phyloP scores from a whole-genome alignment of 2,888 invertebrate species.

The Tuta absoluta region DNA sequence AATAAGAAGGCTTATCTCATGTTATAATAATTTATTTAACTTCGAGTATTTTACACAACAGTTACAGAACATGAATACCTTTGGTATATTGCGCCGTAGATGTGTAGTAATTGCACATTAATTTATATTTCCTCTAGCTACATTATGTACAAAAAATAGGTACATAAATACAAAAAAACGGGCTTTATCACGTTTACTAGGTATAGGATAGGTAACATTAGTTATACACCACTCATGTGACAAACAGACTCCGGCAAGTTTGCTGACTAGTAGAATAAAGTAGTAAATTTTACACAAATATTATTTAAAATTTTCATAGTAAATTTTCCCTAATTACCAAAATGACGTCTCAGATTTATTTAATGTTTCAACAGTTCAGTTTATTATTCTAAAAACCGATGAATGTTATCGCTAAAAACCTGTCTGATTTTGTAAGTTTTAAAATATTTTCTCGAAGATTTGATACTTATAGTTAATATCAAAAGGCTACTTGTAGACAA shows the following conservation, averaged over 20 bases:
- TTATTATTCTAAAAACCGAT: too few species aligned
- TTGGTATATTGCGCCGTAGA: conserved; percentile 75
- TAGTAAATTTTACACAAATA: neutral
- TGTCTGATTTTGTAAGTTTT: neutral
- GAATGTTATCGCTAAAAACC: too few species aligned
- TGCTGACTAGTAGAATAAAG: neutral
- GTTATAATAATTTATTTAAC: conserved; percentile 68
- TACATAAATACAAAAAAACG: conserved; percentile 67
- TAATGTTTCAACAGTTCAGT: too few species aligned
- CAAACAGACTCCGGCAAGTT: neutral
- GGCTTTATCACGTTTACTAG: conserved; percentile 53
- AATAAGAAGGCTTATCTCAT: conserved; percentile 32
- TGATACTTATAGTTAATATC: neutral
- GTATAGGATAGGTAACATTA: conserved; percentile 62
- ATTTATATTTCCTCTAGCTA: conserved; percentile 72
- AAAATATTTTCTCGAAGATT: neutral
- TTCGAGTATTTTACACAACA: conserved; percentile 76
- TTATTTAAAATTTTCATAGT: neutral
- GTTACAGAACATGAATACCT: conserved; percentile 77
- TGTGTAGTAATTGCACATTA: conserved; percentile 75
- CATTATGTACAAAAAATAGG: conserved; percentile 74
- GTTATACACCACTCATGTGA: conserved; percentile 30
- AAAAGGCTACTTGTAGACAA: conserved; percentile 9
- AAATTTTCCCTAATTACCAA: too few species aligned
- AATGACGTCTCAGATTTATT: too few species aligned